phyloP scores from a whole-genome alignment of 1,140 invertebrate genomes.

The Mactra quadrangularis region DNA sequence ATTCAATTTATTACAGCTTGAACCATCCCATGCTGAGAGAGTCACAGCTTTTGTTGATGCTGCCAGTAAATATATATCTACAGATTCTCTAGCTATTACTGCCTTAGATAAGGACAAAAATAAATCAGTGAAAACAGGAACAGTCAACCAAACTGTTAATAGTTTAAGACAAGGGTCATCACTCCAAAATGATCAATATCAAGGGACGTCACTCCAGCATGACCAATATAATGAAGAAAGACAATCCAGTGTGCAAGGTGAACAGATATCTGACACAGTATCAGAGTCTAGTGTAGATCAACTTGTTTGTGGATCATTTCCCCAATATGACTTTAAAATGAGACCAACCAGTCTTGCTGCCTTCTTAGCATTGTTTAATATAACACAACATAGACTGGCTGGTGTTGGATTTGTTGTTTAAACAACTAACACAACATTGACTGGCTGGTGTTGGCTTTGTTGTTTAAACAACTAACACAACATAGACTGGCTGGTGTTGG shows the following conservation, averaged over 20 bases:
- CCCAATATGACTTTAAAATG: constrained; percentile 60
- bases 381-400: constrained; percentile 48
- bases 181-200: neutral
- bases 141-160: too few species aligned
- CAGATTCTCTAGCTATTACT: neutral
- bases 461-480: too few species aligned
- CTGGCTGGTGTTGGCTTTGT: too few species aligned
- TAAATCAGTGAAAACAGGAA: too few species aligned
- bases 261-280: constrained; percentile 40
- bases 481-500: too few species aligned
- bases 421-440: too few species aligned
- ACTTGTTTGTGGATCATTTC: constrained; percentile 12
- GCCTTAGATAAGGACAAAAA: neutral
- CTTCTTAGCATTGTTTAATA: constrained; percentile 55
- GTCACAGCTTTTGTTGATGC: constrained; percentile 58
- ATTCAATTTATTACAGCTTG: constrained; percentile 50
- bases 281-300: constrained; percentile 39
- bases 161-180: neutral
- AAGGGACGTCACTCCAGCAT: neutral
- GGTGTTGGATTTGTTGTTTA: constrained; percentile 49
- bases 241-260: constrained; percentile 30
- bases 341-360: constrained; percentile 47
- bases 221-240: constrained; percentile 15
- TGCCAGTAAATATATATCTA: constrained; percentile 15
- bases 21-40: constrained; percentile 35